These are phyloP conservation scores for Oryzias javanicus DNA, from an alignment of 2,113 vertebrate genomes.

Conservation along the genomic window DNA sequence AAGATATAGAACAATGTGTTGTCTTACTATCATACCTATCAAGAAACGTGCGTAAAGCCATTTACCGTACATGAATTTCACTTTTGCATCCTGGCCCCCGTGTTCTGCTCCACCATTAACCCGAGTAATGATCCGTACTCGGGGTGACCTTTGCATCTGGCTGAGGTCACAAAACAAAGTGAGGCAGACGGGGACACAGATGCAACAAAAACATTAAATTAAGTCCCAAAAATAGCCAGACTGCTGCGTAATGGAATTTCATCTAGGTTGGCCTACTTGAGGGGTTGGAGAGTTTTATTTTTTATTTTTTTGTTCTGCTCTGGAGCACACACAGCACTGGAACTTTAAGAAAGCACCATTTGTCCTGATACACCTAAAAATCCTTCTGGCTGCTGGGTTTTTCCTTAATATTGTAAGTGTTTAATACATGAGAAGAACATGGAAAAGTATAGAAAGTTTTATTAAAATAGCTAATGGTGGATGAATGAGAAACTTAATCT, in stretches of 20 bases:
- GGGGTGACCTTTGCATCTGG: not conserved
- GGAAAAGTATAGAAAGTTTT: no score
- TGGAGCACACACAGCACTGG: conserved; percentile 14
- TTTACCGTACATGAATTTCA: not conserved
- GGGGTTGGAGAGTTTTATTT: conserved; percentile 30
- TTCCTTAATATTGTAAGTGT: no score
- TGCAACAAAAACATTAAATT: conserved; percentile 1
- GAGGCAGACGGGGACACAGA: not conserved
- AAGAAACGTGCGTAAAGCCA: not conserved
- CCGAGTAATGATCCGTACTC: not conserved
- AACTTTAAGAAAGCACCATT: not conserved
- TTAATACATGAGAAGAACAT: no score
- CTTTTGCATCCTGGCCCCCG: no score
- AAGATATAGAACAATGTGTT: not conserved
- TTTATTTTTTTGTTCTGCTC: conserved; percentile 16
- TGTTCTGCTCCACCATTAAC: not conserved
- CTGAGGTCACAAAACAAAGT: not conserved
- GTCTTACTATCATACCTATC: not conserved
- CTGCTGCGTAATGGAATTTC: conserved; percentile 22
- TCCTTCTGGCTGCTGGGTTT: no score
- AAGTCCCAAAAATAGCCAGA: conserved; percentile 29
- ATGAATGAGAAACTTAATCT: no score
- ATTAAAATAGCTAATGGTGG: no score
- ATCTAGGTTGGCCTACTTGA: not conserved
- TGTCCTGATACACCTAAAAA: no score